Evolutionary conservation across 2,113 vertebrate species (phyloP).

Genomic region (Xenotilapia caudafasciata): DNA sequence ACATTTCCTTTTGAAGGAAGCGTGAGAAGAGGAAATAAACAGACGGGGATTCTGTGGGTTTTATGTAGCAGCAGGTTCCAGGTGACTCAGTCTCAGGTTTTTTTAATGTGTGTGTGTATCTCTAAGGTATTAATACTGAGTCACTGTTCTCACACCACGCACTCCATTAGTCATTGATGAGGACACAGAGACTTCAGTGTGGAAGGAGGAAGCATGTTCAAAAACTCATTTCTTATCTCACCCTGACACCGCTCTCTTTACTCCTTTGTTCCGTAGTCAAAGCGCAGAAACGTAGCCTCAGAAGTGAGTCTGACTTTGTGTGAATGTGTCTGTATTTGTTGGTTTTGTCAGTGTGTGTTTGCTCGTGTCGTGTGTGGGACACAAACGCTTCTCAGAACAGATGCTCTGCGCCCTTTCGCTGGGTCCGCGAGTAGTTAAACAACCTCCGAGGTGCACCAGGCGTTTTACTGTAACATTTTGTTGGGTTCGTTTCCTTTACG

Average conservation of each 20-base stretch:
- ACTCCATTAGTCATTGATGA: slow-evolving; percentile 41
- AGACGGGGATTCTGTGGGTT: slow-evolving; percentile 1
- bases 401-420: slow-evolving; percentile 21
- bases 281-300: not conserved
- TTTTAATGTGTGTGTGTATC: not conserved
- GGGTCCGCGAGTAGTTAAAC: slow-evolving; percentile 29
- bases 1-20: not conserved
- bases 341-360: not conserved
- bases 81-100: slow-evolving; percentile 31
- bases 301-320: not conserved
- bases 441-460: not conserved
- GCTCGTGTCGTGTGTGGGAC: not conserved
- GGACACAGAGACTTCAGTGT: slow-evolving; percentile 14
- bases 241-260: slow-evolving; percentile 11
- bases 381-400: slow-evolving; percentile 14
- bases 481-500: slow-evolving; percentile 22
- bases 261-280: not conserved
- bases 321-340: not conserved
- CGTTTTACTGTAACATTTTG: slow-evolving; percentile 22
- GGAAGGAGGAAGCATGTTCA: not conserved
- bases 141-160: slow-evolving; percentile 14
- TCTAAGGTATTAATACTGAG: slow-evolving; percentile 16
- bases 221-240: slow-evolving; percentile 24
- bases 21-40: not conserved
- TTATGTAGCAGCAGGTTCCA: slow-evolving; percentile 9